phyloP scores from a whole-genome alignment of 2,888 invertebrate genomes.

The Scaeva pyrastri region DNA sequence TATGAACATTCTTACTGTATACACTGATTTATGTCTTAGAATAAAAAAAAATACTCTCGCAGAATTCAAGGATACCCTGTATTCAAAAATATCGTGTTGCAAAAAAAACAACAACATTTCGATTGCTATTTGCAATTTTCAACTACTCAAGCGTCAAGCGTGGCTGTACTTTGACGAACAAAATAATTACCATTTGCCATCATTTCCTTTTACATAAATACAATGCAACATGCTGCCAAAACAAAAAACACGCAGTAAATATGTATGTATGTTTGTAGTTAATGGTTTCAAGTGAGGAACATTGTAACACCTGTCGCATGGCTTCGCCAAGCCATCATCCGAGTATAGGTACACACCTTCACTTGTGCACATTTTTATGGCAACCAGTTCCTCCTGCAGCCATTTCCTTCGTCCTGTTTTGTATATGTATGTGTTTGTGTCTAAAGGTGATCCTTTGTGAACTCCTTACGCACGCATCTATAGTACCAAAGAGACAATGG shows the following conservation, averaged over 20 bases:
- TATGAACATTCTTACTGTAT: no score
- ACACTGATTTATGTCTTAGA: no score
- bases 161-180: neutral
- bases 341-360: neutral
- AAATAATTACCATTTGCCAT: neutral
- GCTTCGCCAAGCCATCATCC: slow-evolving; percentile 13
- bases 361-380: neutral
- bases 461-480: neutral
- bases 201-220: neutral
- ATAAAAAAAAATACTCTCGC: no score
- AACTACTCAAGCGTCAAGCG: neutral
- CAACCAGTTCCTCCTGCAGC: slow-evolving; percentile 9
- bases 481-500: slow-evolving; percentile 10
- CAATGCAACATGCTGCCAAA: neutral
- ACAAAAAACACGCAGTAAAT: neutral
- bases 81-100: no score
- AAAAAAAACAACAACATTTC: no score
- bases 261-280: neutral
- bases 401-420: slow-evolving; percentile 12
- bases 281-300: slow-evolving; percentile 6
- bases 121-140: neutral
- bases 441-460: slow-evolving; percentile 5
- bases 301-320: slow-evolving; percentile 20
- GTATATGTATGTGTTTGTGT: neutral
- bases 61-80: no score